Evolutionary conservation across 2,113 vertebrate species (phyloP).

Genomic region (Catagonus wagneri): DNA sequence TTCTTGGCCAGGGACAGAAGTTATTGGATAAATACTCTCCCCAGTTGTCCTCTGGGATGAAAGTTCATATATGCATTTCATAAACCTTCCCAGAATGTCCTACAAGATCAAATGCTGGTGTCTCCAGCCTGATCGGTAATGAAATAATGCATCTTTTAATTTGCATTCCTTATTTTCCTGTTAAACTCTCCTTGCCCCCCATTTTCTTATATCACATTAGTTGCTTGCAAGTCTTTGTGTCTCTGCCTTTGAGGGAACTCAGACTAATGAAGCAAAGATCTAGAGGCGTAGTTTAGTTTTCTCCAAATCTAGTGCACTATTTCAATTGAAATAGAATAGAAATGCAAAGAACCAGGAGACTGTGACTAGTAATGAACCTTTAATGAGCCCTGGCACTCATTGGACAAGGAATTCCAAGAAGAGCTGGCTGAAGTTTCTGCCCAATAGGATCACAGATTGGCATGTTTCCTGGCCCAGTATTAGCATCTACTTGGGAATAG

Average conservation of each 20-base stretch:
- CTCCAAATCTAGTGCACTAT: neutral
- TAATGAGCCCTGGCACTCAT: slow-evolving; percentile 47
- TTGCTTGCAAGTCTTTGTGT: neutral
- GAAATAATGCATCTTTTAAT: neutral
- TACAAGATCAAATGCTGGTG: neutral
- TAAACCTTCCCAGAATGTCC: neutral
- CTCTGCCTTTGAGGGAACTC: neutral
- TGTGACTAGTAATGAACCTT: slow-evolving; percentile 12
- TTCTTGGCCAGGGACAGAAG: neutral
- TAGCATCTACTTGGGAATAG: neutral
- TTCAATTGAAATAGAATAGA: slow-evolving; percentile 9
- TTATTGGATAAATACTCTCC: neutral
- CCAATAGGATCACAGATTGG: neutral
- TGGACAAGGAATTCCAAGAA: slow-evolving; percentile 30
- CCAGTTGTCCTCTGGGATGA: neutral
- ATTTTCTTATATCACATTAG: neutral
- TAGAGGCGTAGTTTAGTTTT: neutral
- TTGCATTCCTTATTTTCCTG: neutral
- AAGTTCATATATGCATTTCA: neutral
- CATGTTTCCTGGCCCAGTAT: neutral
- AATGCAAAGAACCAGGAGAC: slow-evolving; percentile 15
- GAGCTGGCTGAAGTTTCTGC: slow-evolving; percentile 41
- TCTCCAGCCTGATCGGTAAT: neutral
- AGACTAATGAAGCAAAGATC: neutral
- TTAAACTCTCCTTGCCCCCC: neutral